A percentile compares a stretch with the other conserved stretches of the same genome.
Conservation (phyloP, 2,113 vertebrate genomes). For the Murina feae region DNA sequence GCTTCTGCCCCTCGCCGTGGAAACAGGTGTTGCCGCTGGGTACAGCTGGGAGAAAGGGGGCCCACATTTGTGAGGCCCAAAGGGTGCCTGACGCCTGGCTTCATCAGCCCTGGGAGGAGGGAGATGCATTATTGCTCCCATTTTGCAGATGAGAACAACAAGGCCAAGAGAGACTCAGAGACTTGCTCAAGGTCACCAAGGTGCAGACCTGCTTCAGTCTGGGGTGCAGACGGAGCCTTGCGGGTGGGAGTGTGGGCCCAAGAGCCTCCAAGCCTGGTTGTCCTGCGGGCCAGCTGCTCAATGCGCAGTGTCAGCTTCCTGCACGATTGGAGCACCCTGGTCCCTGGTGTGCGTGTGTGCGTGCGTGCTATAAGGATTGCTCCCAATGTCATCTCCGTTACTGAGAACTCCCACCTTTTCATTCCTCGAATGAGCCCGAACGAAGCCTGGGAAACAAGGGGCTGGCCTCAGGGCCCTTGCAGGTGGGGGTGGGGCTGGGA, state of each 20-base stretch:
- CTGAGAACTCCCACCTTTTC: background rate
- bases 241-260: background rate
- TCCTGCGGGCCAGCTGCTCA: rapidly evolving
- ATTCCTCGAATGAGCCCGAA: background rate
- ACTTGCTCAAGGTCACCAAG: background rate
- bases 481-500: too few relatives aligned
- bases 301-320: background rate
- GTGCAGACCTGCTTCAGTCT: background rate
- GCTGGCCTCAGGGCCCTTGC: too few relatives aligned
- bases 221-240: rapidly evolving
- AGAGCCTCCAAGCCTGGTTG: background rate
- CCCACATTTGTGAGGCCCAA: background rate
- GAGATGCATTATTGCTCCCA: rapidly evolving
- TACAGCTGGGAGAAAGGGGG: too few relatives aligned
- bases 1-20: conserved; percentile 25
- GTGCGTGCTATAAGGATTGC: background rate
- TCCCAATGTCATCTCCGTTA: background rate
- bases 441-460: background rate
- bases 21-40: background rate
- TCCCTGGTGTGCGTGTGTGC: rapidly evolving
- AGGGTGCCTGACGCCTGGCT: rapidly evolving
- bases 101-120: background rate
- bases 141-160: background rate
- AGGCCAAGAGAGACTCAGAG: background rate
- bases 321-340: rapidly evolving